Evolutionary conservation across 2,797 vertebrate species (phyloP), one percentile per base, ranked within the genome.

Genomic region (Phrynocephalus forsythii): DNA sequence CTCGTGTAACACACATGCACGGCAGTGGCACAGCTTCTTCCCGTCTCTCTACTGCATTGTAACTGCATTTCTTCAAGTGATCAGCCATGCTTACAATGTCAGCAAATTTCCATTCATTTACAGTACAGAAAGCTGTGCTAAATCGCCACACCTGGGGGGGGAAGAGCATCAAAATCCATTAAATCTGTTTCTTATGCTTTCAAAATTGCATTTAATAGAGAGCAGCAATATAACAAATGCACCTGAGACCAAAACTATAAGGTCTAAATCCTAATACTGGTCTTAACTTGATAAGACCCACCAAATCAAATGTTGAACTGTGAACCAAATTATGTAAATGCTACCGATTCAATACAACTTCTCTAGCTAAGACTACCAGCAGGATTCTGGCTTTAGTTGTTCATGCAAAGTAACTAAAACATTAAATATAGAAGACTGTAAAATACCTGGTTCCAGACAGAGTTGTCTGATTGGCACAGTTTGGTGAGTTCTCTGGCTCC

Each of bases 51-150:
- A 99, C 95, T 0, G 96, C 97, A 86, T 99, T 99, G 95, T 98
- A 99, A 96, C 97, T 98, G 96, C 99, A 99, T 89, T 97, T 98
- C 97, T 99, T 99, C 95, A 99, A 96, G 95, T 99, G 99, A 95
- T 99, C 99, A 44, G 99, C 99, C 98, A 99, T 99, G 97, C 99
- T 99, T 92, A 98, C 94, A 87, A 99, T 98, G 96, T 99, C 98
- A 81, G 99, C 98, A 95, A 99, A 99, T 93, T 99, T 99, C 99
- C 99, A 99, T 90, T 99, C 98, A 0, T 98, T 98, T 91, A 99
- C 99, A 5, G 99, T 98, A 92, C 98, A 98, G 81, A 99, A 99
- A 7, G 99, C 99, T 22, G 99, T 99, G 95, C 99, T 99, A 97
- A 99, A 99, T 79, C 98, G 96, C 99, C 99, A 99, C 26, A 99